Evolutionary conservation across 2,888 invertebrate species (phyloP), one percentile per base, ranked within the genome.

Genomic region (Mayetiola destructor): DNA sequence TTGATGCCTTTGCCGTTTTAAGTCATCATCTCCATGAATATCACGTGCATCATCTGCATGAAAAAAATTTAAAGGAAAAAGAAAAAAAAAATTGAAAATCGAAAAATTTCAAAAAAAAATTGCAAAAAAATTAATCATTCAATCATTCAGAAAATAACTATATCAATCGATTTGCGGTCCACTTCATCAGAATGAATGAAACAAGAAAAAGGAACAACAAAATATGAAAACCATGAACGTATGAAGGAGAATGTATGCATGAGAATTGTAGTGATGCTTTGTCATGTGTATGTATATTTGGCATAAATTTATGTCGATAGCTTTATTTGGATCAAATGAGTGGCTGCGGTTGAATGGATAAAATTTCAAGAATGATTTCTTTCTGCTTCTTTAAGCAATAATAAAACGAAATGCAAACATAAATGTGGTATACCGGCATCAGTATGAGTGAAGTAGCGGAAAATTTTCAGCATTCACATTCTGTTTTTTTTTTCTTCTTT

Each of bases 21-120:
- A 78, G 66, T 91, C 91, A 65, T 91, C 90, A 66, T 91, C 90
- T 30, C 84, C 80, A 76, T 88, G 87, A 67, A 88, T 80, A 73
- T 90, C 89, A 66, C 89, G 81, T 72, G 89, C 90, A 70, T 91
- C 89, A 73, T 89, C 88, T 87, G 80, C 52, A 74, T 76, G 63
- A 62, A 63, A 65, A 61, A 63, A 62, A 59, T 63, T 60, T 48
- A 56, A 53, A 54, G 4, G 18, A 32, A 32, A 18, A 12, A 29
- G 8, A 27, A 30, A 18, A 53, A 30, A 14, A 14, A 20, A 56
- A 52, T 52, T 48, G 3, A 59, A 56, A 35, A 32, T 14, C 6
- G 9, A 27, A 57, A 58, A 56, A 42, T 55, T 21, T 12, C 36
- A 39, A 14, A 36, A 4, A 32, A 32, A n/a, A n/a, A n/a, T n/a